Percentiles rank a stretch among this genome's conserved stretches.
Conservation (phyloP, 2,113 vertebrate species). For the rabbit (Oryctolagus cuniculus) region DNA sequence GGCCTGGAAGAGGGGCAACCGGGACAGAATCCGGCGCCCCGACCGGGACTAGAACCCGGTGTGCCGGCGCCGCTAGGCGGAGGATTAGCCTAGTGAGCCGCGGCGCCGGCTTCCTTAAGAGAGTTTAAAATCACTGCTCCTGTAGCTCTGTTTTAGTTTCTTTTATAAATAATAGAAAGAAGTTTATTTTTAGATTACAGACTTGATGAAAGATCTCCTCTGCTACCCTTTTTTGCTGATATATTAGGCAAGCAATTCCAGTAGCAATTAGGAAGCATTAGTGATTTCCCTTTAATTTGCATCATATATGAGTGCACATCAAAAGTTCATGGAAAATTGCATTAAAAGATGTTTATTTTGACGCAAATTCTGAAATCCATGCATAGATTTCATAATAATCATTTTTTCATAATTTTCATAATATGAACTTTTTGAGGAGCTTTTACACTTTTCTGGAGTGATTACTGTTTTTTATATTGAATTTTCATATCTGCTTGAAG, state of each 20-base stretch:
- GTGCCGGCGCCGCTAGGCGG: too few relatives aligned
- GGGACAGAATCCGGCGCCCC: too few relatives aligned
- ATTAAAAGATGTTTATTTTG: too few relatives aligned
- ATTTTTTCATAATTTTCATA: too few relatives aligned
- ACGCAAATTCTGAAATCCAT: too few relatives aligned
- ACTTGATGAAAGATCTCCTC: background rate
- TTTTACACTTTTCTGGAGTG: background rate
- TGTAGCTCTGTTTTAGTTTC: conserved; percentile 53
- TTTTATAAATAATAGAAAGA: conserved; percentile 7
- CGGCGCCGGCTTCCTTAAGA: conserved; percentile 56
- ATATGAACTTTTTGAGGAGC: too few relatives aligned
- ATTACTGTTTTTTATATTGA: conserved; percentile 31
- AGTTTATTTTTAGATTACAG: conserved; percentile 41
- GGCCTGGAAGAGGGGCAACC: too few relatives aligned
- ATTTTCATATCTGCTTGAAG: conserved; percentile 8
- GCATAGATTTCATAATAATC: too few relatives aligned
- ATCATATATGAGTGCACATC: background rate
- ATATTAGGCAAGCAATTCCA: background rate
- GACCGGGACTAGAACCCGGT: too few relatives aligned
- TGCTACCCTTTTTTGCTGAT: background rate
- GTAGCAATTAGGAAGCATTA: background rate
- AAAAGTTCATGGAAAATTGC: too few relatives aligned
- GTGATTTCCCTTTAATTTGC: background rate
- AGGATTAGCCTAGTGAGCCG: too few relatives aligned
- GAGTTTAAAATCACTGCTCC: conserved; percentile 45